These are phyloP conservation scores for Anthoscopus minutus DNA, from an alignment of 2,113 vertebrate species.

Conservation along the genomic window DNA sequence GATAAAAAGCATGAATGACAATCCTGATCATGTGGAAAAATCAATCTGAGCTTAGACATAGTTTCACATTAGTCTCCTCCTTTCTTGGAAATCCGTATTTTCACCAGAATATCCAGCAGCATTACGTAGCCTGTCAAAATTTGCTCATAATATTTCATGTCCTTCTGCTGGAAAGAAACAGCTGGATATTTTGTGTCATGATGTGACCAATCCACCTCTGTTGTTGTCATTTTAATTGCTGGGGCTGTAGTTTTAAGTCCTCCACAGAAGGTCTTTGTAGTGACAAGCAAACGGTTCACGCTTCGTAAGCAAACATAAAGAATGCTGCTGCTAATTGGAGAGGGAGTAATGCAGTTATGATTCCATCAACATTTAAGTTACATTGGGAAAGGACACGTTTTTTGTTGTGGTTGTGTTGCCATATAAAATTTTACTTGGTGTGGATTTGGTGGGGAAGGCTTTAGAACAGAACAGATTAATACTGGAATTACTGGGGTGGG, in stretches of 20 bases:
- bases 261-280: slow-evolving; percentile 63
- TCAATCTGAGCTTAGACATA: background rate
- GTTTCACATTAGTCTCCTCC: background rate
- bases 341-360: slow-evolving; percentile 44
- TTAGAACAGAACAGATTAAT: background rate
- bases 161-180: background rate
- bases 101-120: background rate
- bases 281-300: slow-evolving; percentile 37
- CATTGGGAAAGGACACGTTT: slow-evolving; percentile 2
- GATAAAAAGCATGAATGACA: background rate
- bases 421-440: background rate
- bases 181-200: slow-evolving; percentile 30
- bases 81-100: background rate
- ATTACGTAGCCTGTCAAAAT: background rate
- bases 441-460: background rate
- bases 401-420: background rate
- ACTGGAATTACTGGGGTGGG: background rate
- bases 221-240: slow-evolving; percentile 60
- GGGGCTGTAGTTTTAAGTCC: slow-evolving; percentile 44
- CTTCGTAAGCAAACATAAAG: slow-evolving; percentile 58
- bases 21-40: background rate
- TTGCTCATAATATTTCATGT: background rate
- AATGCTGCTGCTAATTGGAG: slow-evolving; percentile 53
- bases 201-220: slow-evolving; percentile 54
- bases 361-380: slow-evolving; percentile 50